phyloP scores from a whole-genome alignment of 2,797 vertebrate species.

The Crocidura indochinensis region DNA sequence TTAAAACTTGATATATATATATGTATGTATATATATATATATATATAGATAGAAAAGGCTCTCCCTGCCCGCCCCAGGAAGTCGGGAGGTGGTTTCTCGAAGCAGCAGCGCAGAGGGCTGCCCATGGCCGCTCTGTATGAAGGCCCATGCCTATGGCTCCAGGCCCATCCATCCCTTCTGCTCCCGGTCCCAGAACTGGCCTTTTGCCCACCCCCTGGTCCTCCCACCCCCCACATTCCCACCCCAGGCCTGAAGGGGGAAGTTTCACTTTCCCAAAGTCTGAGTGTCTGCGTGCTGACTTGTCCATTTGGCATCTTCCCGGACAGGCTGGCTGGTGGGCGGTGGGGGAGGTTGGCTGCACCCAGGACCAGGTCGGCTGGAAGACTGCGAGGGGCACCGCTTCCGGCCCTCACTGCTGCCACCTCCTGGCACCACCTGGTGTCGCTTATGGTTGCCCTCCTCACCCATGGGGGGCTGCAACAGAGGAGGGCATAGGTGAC shows the following conservation, averaged over 20 bases:
- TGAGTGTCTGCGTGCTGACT: conserved; percentile 91
- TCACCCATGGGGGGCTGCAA: conserved; percentile 97
- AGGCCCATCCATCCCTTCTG: conserved; percentile 74
- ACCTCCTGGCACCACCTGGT: conserved; percentile 91
- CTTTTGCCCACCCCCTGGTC: conserved; percentile 69
- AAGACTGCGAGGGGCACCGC: conserved; percentile 95
- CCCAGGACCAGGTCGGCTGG: conserved; percentile 91
- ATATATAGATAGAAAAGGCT: conserved; percentile 87
- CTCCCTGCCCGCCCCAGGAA: conserved; percentile 85
- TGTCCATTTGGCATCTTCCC: conserved; percentile 94
- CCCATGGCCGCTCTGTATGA: conserved; percentile 72
- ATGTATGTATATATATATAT: conserved; percentile 82
- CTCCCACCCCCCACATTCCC: conserved; percentile 54
- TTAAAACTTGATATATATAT: conserved; percentile 93
- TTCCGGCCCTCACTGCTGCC: conserved; percentile 95
- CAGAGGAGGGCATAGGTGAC: conserved; percentile 74
- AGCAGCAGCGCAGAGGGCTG: conserved; percentile 60
- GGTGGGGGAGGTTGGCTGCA: conserved; percentile 86
- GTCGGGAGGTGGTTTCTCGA: conserved; percentile 81
- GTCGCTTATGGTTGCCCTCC: conserved; percentile 95
- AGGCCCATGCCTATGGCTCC: conserved; percentile 51
- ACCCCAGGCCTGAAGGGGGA: conserved; percentile 74
- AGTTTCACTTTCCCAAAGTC: conserved; percentile 92
- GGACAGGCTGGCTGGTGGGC: conserved; percentile 88
- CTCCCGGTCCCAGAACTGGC: conserved; percentile 82